phyloP scores from a whole-genome alignment of 2,888 invertebrate species.

The Xylota sylvarum region DNA sequence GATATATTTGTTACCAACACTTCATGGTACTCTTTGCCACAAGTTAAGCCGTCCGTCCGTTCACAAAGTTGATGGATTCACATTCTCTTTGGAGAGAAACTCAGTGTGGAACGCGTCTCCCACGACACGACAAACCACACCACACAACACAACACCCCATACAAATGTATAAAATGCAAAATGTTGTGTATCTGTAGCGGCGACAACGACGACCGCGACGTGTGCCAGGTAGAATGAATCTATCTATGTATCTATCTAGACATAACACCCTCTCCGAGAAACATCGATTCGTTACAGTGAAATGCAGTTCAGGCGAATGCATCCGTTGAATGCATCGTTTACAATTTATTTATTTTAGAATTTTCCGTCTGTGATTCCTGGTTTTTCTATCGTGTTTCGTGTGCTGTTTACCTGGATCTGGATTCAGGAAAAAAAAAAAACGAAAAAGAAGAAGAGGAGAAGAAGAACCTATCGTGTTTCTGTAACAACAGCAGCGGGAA shows the following conservation, averaged over 20 bases:
- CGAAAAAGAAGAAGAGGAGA: constrained; percentile 15
- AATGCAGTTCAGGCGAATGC: constrained; percentile 56
- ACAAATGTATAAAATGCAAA: constrained; percentile 4
- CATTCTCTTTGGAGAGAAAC: constrained; percentile 18
- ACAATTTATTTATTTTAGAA: constrained; percentile 64
- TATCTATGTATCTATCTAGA: constrained; percentile 4
- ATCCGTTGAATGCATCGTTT: constrained; percentile 53
- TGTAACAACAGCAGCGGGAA: constrained; percentile 47
- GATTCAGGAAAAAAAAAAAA: constrained; percentile 29
- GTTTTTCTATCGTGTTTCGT: not conserved
- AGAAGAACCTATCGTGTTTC: constrained; percentile 46
- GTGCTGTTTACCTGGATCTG: constrained; percentile 35
- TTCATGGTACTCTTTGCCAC: constrained; percentile 43
- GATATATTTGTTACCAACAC: constrained; percentile 55
- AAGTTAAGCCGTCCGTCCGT: constrained; percentile 27
- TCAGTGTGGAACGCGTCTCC: constrained; percentile 68
- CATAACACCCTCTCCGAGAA: constrained; percentile 11
- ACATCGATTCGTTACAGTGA: constrained; percentile 69
- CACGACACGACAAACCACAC: constrained; percentile 47
- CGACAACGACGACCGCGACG: not conserved
- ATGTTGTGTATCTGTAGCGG: constrained; percentile 4
- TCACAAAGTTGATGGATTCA: constrained; percentile 58
- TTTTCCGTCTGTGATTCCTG: constrained; percentile 28
- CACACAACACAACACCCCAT: constrained; percentile 20
- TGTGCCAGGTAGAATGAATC: constrained; percentile 42